phyloP scores from a whole-genome alignment of 53 echinoderm and acorn worm genomes.

The Holothuria leucospilota region DNA sequence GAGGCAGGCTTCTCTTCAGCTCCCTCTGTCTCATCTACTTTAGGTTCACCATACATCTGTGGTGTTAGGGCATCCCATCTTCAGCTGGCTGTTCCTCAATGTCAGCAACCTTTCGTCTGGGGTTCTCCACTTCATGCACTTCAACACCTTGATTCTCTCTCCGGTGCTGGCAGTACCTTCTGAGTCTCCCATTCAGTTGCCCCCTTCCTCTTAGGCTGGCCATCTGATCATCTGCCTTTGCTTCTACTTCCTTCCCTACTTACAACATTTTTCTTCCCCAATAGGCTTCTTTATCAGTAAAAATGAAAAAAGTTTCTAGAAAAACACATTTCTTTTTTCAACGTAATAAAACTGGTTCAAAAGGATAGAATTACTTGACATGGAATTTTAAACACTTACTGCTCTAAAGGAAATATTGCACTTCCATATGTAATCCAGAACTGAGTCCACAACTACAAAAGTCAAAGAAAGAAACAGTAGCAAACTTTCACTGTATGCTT shows the following conservation, averaged over 20 bases:
- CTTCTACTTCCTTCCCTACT: slow-evolving; percentile 37
- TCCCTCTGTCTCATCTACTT: slow-evolving; percentile 20
- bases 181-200: slow-evolving; percentile 25
- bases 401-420: too few species aligned
- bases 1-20: slow-evolving; percentile 59
- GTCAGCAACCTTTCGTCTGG: slow-evolving; percentile 33
- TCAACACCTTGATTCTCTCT: background rate
- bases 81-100: slow-evolving; percentile 10
- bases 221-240: too few species aligned
- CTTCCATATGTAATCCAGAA: too few species aligned
- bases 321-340: too few species aligned
- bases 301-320: too few species aligned
- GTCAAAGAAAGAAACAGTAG: too few species aligned
- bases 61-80: background rate
- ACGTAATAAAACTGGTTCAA: too few species aligned
- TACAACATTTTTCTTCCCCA: slow-evolving; percentile 25
- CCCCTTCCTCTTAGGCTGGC: slow-evolving; percentile 18
- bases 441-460: too few species aligned
- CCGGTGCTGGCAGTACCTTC: slow-evolving; percentile 45
- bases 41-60: background rate
- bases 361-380: too few species aligned
- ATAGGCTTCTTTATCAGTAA: background rate
- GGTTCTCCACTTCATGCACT: slow-evolving; percentile 4
- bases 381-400: too few species aligned
- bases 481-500: too few species aligned